Conservation (phyloP, 2,888 invertebrate genomes). For the Carpatolechia fugitivella region DNA sequence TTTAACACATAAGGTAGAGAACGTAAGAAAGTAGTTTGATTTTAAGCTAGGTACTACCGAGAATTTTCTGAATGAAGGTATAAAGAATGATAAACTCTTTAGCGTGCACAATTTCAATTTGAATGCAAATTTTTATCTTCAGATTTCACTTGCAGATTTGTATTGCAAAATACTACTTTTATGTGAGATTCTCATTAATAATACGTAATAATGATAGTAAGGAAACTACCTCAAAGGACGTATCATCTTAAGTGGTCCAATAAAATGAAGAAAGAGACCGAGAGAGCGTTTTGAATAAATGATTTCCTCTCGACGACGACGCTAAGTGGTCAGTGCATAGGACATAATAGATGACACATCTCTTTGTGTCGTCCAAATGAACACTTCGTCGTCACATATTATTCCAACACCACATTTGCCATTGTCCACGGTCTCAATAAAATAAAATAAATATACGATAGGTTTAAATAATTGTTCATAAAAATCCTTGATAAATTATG, state of each 20-base stretch:
- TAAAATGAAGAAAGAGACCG: conserved; percentile 37
- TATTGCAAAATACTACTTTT: background rate
- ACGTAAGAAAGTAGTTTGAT: no score
- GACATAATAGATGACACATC: conserved; percentile 66
- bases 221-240: conserved; percentile 18
- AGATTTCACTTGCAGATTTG: background rate
- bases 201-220: background rate
- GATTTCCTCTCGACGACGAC: conserved; percentile 61
- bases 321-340: conserved; percentile 67
- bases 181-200: background rate
- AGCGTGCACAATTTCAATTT: background rate
- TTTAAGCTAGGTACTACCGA: no score
- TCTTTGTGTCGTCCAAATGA: conserved; percentile 58
- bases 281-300: conserved; percentile 61
- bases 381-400: conserved; percentile 46
- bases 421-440: background rate
- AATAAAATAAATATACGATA: no score
- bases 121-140: conserved; percentile 12
- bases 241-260: conserved; percentile 13
- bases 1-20: conserved; percentile 14
- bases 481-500: no score
- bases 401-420: conserved; percentile 19
- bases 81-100: background rate
- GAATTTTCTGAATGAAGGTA: no score
- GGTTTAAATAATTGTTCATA: no score